These are phyloP conservation scores for Pelmatolapia mariae DNA, from an alignment of 2,113 vertebrate species.

Conservation along the genomic window DNA sequence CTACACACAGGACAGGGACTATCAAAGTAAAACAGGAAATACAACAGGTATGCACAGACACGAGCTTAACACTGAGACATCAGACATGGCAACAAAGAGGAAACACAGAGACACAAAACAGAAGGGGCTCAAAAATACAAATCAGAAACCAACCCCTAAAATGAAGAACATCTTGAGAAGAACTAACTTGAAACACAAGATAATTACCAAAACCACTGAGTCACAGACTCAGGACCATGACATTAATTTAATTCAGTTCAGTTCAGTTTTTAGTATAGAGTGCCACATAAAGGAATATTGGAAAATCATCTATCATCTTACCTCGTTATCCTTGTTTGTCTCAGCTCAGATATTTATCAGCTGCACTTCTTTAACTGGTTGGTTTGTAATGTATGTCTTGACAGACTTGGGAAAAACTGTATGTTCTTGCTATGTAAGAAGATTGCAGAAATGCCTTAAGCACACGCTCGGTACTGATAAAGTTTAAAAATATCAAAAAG, in stretches of 20 bases:
- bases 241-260: accelerated
- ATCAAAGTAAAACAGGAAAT: not conserved
- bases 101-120: not conserved
- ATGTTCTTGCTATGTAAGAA: not conserved
- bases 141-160: not conserved
- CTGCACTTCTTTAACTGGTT: not conserved
- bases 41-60: not conserved
- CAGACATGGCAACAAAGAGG: accelerated
- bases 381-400: not conserved
- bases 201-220: not conserved
- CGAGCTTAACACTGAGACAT: not conserved
- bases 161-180: not conserved
- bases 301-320: not conserved
- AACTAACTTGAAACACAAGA: not conserved
- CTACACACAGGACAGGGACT: not conserved
- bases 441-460: not conserved
- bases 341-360: not conserved
- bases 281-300: not conserved
- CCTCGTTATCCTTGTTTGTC: accelerated
- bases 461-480: accelerated
- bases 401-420: not conserved
- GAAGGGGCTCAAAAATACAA: not conserved
- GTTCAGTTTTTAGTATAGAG: not conserved
- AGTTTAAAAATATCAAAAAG: not conserved
- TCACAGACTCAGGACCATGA: not conserved